Conservation (phyloP, 2,113 vertebrate genomes). For the Orycteropus afer region DNA sequence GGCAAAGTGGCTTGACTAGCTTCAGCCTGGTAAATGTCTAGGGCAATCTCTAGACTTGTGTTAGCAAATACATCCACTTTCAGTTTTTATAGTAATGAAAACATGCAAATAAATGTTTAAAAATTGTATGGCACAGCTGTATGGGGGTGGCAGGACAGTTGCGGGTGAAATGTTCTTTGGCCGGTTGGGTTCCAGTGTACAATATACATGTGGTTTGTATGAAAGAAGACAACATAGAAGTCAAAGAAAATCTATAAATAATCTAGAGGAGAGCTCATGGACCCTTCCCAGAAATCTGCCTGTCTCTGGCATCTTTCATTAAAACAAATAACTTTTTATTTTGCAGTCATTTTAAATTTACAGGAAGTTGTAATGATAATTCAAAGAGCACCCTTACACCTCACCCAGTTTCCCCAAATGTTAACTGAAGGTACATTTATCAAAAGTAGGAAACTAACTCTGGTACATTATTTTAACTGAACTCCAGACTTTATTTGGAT, state of each 20-base stretch:
- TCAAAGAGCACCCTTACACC: neutral
- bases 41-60: neutral
- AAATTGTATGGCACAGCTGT: neutral
- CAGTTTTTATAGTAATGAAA: neutral
- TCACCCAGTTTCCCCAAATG: neutral
- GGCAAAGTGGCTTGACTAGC: neutral
- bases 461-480: neutral
- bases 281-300: neutral
- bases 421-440: neutral
- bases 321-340: neutral
- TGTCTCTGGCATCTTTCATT: neutral
- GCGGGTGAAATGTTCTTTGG: neutral
- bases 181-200: neutral
- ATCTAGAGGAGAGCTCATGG: neutral
- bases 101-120: neutral
- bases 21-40: neutral
- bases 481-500: neutral
- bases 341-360: neutral
- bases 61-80: neutral
- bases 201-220: neutral
- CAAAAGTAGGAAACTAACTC: neutral
- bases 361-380: neutral
- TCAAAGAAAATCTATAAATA: neutral
- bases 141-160: neutral
- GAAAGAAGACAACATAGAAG: neutral